phyloP scores from a whole-genome alignment of 2,888 invertebrate genomes.

The Amphipyra tragopoginis region DNA sequence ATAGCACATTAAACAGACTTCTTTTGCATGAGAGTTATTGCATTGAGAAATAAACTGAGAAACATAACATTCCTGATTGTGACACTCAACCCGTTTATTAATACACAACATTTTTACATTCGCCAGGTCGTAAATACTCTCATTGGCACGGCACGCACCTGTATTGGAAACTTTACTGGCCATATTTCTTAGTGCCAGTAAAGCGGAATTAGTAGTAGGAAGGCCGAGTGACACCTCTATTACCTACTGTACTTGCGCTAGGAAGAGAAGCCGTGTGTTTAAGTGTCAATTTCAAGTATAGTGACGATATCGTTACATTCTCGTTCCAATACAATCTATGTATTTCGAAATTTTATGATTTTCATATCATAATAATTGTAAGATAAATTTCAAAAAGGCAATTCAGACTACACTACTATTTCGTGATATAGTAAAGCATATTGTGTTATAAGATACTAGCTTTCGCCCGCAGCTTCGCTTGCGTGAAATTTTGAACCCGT shows the following conservation, averaged over 20 bases:
- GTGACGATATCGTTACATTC: neutral
- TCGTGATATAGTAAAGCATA: too few species aligned
- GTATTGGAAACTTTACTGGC: conserved; percentile 46
- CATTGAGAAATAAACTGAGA: conserved; percentile 5
- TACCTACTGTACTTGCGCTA: conserved; percentile 9
- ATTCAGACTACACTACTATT: too few species aligned
- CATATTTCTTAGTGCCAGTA: conserved; percentile 47
- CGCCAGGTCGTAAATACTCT: conserved; percentile 39
- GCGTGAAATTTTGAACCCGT: too few species aligned
- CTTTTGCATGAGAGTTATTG: conserved; percentile 4
- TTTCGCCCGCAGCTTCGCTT: too few species aligned
- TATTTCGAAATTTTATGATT: neutral
- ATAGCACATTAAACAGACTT: neutral
- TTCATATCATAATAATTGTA: too few species aligned
- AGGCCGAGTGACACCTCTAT: conserved; percentile 24
- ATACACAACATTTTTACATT: conserved; percentile 33
- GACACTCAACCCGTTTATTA: neutral
- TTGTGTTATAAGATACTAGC: too few species aligned
- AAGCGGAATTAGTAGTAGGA: conserved; percentile 42
- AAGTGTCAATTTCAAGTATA: neutral
- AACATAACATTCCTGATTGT: neutral
- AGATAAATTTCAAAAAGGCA: too few species aligned
- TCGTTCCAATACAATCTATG: neutral
- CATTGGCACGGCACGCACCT: conserved; percentile 26
- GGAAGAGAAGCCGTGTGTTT: neutral